phyloP scores from a whole-genome alignment of 2,113 vertebrate species.

The Muscicapa adusta region DNA sequence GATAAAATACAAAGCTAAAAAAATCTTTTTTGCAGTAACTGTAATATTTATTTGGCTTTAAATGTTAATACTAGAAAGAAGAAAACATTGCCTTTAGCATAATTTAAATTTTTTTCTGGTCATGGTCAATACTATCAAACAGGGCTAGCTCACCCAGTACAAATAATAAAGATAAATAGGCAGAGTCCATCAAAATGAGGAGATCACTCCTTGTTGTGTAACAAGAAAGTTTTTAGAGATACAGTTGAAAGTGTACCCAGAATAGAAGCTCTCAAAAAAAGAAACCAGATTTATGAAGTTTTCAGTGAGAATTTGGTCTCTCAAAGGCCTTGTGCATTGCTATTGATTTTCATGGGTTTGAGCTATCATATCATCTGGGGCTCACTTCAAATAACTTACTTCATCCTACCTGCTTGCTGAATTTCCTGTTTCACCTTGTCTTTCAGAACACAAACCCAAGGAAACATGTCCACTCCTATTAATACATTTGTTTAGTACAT shows the following conservation, averaged over 20 bases:
- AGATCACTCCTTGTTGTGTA: neutral
- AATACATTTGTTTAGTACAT: neutral
- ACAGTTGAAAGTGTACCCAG: neutral
- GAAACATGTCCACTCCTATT: neutral
- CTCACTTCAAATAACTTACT: neutral
- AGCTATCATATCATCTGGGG: neutral
- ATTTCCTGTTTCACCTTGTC: neutral
- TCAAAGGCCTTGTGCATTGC: neutral
- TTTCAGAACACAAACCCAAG: neutral
- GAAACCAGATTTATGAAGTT: neutral
- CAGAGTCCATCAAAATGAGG: neutral
- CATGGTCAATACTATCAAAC: neutral
- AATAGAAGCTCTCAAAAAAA: neutral
- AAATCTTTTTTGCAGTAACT: neutral
- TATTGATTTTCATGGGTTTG: neutral
- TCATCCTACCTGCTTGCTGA: neutral
- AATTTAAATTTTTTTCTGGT: neutral
- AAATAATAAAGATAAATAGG: neutral
- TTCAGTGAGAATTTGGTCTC: neutral
- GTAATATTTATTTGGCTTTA: neutral
- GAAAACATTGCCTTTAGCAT: neutral
- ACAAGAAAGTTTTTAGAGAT: neutral
- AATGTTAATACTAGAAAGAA: neutral
- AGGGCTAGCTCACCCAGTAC: neutral
- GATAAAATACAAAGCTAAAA: neutral